Evolutionary conservation across 2,888 invertebrate species (phyloP).

Genomic region (Unio delphinus): DNA sequence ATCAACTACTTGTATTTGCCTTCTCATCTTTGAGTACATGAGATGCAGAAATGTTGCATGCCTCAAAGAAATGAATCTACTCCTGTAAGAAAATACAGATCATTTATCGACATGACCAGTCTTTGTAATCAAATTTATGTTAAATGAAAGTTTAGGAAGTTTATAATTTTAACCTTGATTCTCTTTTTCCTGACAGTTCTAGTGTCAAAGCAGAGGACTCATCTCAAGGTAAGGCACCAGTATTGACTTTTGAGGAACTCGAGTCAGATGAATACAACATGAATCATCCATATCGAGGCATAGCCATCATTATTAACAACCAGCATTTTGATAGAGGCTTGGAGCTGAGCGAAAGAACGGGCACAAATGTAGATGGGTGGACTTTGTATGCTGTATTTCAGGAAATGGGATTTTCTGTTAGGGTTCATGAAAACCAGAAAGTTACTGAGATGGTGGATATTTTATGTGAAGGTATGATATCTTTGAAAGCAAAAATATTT

Average conservation of each 20-base stretch:
- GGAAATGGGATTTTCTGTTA: constrained; percentile 80
- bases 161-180: too few species aligned
- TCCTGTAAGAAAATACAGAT: too few species aligned
- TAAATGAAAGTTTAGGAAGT: too few species aligned
- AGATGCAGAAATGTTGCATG: too few species aligned
- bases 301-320: constrained; percentile 92
- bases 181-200: too few species aligned
- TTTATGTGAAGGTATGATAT: constrained; percentile 76
- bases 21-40: too few species aligned
- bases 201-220: too few species aligned
- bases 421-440: constrained; percentile 78
- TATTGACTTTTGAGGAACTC: constrained; percentile 36
- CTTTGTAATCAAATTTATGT: too few species aligned
- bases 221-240: constrained; percentile 1
- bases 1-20: too few species aligned
- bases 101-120: too few species aligned
- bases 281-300: constrained; percentile 84
- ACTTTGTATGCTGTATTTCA: constrained; percentile 77
- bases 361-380: constrained; percentile 89
- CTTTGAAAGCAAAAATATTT: not conserved
- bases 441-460: constrained; percentile 80
- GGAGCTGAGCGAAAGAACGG: constrained; percentile 74
- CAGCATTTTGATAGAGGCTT: constrained; percentile 79
- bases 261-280: constrained; percentile 83
- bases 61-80: too few species aligned